phyloP scores from a whole-genome alignment of 2,888 invertebrate genomes.

The Xanthorhoe designata region DNA sequence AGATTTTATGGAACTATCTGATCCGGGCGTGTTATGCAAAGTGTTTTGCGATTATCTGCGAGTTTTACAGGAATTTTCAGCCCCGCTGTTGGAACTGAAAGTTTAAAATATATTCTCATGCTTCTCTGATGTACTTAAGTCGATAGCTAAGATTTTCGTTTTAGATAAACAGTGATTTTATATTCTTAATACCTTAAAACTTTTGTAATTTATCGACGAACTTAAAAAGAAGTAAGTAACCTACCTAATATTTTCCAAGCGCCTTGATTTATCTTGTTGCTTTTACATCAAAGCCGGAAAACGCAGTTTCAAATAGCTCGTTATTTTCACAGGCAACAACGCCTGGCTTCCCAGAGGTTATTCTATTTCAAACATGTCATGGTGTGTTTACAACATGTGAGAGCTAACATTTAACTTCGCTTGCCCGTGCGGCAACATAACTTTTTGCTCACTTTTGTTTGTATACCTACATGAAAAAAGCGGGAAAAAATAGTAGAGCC shows the following conservation, averaged over 20 bases:
- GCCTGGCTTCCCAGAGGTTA: slow-evolving; percentile 42
- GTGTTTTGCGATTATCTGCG: slow-evolving; percentile 29
- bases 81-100: slow-evolving; percentile 11
- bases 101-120: slow-evolving; percentile 19
- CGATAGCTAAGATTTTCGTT: neutral
- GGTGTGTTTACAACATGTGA: slow-evolving; percentile 67
- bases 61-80: slow-evolving; percentile 24
- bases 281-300: slow-evolving; percentile 11
- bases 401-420: slow-evolving; percentile 68
- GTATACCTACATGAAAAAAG: slow-evolving; percentile 59
- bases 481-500: slow-evolving; percentile 39
- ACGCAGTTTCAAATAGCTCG: slow-evolving; percentile 15
- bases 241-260: neutral
- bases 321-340: slow-evolving; percentile 29
- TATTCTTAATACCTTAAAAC: neutral
- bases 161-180: neutral
- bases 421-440: slow-evolving; percentile 59
- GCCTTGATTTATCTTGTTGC: slow-evolving; percentile 8
- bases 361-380: slow-evolving; percentile 62
- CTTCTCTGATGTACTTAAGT: neutral
- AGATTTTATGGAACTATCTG: slow-evolving; percentile 31
- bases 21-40: slow-evolving; percentile 32
- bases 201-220: neutral
- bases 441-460: slow-evolving; percentile 73
- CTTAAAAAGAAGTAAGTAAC: neutral